Conservation (phyloP, 1,140 invertebrate genomes). For the Caenorhabditis remanei region DNA sequence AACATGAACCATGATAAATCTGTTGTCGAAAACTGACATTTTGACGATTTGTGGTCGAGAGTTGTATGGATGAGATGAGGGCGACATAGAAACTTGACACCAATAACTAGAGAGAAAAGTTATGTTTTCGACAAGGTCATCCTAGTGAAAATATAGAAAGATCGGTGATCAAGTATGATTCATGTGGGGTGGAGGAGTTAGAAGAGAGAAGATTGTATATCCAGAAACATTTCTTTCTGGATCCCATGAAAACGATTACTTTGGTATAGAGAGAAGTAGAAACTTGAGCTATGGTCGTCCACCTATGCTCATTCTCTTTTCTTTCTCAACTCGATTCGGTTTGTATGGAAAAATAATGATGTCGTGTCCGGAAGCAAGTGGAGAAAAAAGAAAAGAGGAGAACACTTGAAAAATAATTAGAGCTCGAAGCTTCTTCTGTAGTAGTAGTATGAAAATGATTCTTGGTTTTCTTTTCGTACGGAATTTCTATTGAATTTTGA, state of each 20-base stretch:
- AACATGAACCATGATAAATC: slow-evolving; percentile 39
- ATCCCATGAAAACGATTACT: not conserved
- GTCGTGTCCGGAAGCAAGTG: not conserved
- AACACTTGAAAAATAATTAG: slow-evolving; percentile 55
- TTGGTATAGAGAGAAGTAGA: not conserved
- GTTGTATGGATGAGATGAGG: too few species aligned
- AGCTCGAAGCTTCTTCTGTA: not conserved
- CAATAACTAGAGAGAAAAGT: not conserved
- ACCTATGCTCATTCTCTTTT: slow-evolving; percentile 23
- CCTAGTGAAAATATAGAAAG: not conserved
- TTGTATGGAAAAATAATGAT: slow-evolving; percentile 46
- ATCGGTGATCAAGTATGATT: slow-evolving; percentile 3
- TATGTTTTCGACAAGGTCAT: slow-evolving; percentile 16
- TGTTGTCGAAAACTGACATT: slow-evolving; percentile 39
- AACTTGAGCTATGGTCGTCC: slow-evolving; percentile 50
- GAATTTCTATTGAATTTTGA: slow-evolving; percentile 22
- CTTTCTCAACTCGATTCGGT: not conserved
- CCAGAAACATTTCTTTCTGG: not conserved
- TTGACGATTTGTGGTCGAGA: slow-evolving; percentile 38
- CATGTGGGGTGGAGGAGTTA: not conserved
- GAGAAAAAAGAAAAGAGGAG: slow-evolving; percentile 12
- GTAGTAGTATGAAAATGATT: not conserved
- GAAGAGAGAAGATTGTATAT: not conserved
- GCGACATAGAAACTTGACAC: slow-evolving; percentile 23
- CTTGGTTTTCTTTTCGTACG: not conserved